Evolutionary conservation across 2,888 invertebrate genomes (phyloP).

Genomic region (Sussaba pulchella): DNA sequence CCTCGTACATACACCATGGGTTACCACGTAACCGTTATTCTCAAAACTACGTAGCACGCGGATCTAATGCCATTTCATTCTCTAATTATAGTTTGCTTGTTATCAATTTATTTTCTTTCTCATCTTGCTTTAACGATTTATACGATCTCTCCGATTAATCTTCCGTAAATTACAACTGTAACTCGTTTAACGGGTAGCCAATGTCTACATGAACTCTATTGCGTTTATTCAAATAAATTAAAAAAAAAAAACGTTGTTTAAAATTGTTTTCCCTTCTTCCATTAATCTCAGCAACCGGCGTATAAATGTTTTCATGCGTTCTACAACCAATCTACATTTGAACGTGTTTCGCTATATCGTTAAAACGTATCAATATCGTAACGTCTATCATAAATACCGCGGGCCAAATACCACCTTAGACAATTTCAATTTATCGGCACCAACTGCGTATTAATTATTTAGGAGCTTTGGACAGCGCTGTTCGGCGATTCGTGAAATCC

Average conservation of each 20-base stretch:
- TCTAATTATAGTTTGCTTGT: constrained; percentile 4
- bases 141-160: neutral
- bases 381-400: constrained; percentile 43
- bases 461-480: constrained; percentile 33
- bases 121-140: constrained; percentile 2
- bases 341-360: constrained; percentile 23
- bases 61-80: constrained; percentile 10
- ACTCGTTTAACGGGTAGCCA: constrained; percentile 36
- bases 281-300: constrained; percentile 11
- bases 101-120: constrained; percentile 27
- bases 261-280: neutral
- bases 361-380: constrained; percentile 52
- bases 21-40: constrained; percentile 62
- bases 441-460: constrained; percentile 18
- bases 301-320: constrained; percentile 38
- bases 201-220: too few relatives aligned
- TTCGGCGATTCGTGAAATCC: constrained; percentile 44
- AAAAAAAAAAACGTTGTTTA: too few relatives aligned
- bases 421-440: constrained; percentile 10
- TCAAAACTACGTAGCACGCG: constrained; percentile 66
- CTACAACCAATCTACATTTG: constrained; percentile 17
- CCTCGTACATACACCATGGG: constrained; percentile 63
- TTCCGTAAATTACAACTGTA: constrained; percentile 34
- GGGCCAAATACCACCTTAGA: constrained; percentile 27
- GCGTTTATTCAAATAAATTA: too few relatives aligned